Evolutionary conservation across 2,113 vertebrate species (phyloP).

Genomic region (Mirza zaza): DNA sequence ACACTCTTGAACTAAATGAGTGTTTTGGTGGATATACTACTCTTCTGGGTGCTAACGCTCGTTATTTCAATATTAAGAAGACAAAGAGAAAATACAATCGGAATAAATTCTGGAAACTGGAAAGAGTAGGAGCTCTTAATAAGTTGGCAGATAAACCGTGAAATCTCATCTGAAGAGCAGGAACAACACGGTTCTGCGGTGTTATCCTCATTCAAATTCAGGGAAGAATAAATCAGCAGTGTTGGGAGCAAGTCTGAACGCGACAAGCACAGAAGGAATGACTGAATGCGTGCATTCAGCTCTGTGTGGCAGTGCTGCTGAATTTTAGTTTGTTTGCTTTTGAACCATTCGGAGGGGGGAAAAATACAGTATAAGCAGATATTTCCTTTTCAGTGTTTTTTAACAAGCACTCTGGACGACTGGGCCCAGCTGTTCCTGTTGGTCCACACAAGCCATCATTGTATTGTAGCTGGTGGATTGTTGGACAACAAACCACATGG

Average conservation of each 20-base stretch:
- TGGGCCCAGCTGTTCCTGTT: neutral
- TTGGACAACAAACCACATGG: neutral
- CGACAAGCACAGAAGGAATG: constrained; percentile 42
- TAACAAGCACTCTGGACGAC: neutral
- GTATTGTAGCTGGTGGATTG: neutral
- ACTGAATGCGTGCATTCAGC: constrained; percentile 50
- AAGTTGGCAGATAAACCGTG: constrained; percentile 71
- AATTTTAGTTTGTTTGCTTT: constrained; percentile 55
- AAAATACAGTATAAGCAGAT: neutral
- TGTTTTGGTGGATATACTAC: constrained; percentile 30
- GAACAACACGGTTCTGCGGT: constrained; percentile 42
- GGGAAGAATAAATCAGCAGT: constrained; percentile 67
- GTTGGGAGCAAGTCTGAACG: constrained; percentile 33
- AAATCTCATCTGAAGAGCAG: constrained; percentile 72
- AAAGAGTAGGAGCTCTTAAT: constrained; percentile 49
- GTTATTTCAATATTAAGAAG: constrained; percentile 73
- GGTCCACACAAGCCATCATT: neutral
- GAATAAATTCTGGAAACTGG: constrained; percentile 67
- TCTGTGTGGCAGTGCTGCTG: constrained; percentile 25
- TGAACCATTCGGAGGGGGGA: neutral
- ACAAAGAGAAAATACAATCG: constrained; percentile 69
- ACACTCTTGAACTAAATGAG: constrained; percentile 53
- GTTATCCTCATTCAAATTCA: constrained; percentile 76
- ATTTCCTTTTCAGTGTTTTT: constrained; percentile 47
- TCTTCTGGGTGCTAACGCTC: neutral